Evolutionary conservation across 2,113 vertebrate genomes (phyloP).

Genomic region (Crotalus tigris): DNA sequence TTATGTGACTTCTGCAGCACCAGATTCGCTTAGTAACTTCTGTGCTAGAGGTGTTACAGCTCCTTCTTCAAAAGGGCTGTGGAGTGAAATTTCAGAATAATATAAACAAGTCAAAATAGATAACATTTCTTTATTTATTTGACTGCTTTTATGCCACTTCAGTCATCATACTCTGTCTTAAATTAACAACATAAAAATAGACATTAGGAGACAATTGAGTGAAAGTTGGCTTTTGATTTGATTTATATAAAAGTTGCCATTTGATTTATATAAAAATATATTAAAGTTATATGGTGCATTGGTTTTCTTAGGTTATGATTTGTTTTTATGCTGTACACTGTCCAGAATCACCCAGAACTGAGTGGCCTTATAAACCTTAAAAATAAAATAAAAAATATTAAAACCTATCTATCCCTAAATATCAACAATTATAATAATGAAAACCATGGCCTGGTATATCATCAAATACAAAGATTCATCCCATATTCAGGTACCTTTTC

Average conservation of each 20-base stretch:
- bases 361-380: background rate
- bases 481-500: background rate
- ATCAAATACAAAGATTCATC: background rate
- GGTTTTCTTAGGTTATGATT: background rate
- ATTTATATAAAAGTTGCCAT: background rate
- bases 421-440: background rate
- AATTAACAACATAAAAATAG: background rate
- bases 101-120: background rate
- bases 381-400: background rate
- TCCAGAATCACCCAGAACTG: background rate
- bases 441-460: background rate
- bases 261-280: background rate
- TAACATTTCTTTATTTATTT: background rate
- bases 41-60: background rate
- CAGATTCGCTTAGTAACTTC: background rate
- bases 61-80: background rate
- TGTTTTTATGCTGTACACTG: background rate
- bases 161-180: background rate
- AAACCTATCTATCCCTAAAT: background rate
- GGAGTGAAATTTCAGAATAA: background rate
- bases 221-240: background rate
- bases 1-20: background rate
- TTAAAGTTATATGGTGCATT: background rate
- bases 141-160: background rate
- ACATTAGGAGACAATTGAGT: background rate